Evolutionary conservation across 2,113 vertebrate species (phyloP).

Genomic region (Laticauda colubrina): DNA sequence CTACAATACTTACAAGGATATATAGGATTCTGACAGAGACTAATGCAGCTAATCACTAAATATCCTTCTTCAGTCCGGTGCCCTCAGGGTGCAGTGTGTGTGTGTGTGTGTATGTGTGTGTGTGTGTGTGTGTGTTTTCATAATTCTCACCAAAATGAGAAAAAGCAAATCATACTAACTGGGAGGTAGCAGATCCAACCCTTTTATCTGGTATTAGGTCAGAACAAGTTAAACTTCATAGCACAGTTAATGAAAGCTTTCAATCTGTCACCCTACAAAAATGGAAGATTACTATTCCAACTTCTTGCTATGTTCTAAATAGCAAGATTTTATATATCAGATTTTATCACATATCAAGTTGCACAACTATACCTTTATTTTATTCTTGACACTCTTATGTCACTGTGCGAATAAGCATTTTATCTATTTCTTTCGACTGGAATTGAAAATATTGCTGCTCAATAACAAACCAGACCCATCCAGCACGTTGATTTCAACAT

Average conservation of each 20-base stretch:
- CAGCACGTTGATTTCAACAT: not conserved
- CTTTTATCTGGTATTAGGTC: not conserved
- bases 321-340: not conserved
- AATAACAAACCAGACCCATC: not conserved
- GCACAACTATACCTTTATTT: not conserved
- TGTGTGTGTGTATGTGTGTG: too few relatives aligned
- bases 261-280: not conserved
- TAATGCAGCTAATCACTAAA: not conserved
- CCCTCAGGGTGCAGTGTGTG: not conserved
- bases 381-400: not conserved
- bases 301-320: not conserved
- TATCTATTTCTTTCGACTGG: not conserved
- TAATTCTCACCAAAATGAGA: not conserved
- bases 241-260: not conserved
- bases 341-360: not conserved
- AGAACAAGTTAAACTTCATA: not conserved
- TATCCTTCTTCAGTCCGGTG: not conserved
- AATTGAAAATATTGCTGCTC: not conserved
- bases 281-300: not conserved
- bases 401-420: not conserved
- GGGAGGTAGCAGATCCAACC: not conserved
- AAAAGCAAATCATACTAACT: not conserved
- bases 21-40: not conserved
- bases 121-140: not conserved
- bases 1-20: not conserved